Percentiles rank a stretch among this genome's conserved stretches.
phyloP scores from a whole-genome alignment of 2,113 vertebrate genomes.

The Poecile atricapillus region DNA sequence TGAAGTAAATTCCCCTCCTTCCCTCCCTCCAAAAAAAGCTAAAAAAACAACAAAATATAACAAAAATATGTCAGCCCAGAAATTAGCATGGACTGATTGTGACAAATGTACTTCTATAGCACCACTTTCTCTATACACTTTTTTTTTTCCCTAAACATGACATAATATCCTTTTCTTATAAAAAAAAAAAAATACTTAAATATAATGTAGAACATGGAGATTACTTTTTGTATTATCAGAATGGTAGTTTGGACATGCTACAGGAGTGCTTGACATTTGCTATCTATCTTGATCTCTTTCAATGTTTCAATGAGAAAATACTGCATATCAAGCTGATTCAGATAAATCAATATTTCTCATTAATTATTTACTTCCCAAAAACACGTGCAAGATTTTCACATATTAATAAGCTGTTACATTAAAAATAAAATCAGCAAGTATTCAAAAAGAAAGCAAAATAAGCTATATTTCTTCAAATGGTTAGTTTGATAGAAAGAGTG shows the following conservation, averaged over 20 bases:
- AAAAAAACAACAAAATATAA: not conserved
- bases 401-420: not conserved
- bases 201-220: not conserved
- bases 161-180: not conserved
- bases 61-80: not conserved
- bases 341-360: not conserved
- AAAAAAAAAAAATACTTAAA: not conserved
- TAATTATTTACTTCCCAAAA: not conserved
- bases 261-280: not conserved
- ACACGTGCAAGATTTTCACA: not conserved
- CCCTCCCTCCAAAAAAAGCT: fast-evolving
- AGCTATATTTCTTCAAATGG: not conserved
- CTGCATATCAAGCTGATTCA: not conserved
- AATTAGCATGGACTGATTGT: not conserved
- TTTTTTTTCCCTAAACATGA: not conserved
- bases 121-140: fast-evolving
- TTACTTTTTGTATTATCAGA: not conserved
- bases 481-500: not conserved
- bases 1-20: not conserved
- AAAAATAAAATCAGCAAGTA: not conserved
- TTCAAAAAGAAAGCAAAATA: not conserved
- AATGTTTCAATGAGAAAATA: not conserved
- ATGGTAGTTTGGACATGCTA: not conserved
- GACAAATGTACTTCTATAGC: not conserved
- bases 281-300: not conserved